A percentile compares a stretch with the other conserved stretches of the same genome.
phyloP scores from a whole-genome alignment of 2,888 invertebrate species.

The Drosophila birchii region DNA sequence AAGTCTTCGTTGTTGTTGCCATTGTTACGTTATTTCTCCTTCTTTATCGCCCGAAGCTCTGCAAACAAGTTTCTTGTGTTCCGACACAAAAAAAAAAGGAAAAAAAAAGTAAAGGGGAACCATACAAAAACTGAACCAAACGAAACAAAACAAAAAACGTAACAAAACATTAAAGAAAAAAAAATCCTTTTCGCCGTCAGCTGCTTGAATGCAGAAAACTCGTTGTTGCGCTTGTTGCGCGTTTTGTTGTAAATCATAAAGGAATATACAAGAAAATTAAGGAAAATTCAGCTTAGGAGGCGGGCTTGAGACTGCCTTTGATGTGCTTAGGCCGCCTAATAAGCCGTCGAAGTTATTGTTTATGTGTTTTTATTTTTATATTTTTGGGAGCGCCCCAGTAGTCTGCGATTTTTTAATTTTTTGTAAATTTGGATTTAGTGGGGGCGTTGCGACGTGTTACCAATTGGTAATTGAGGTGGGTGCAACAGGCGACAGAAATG shows the following conservation, averaged over 20 bases:
- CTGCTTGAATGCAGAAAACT: conserved; percentile 69
- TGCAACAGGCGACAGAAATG: conserved; percentile 36
- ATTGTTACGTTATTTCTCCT: conserved; percentile 52
- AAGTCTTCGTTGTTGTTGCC: conserved; percentile 41
- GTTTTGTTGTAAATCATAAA: conserved; percentile 52
- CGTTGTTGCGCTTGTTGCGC: conserved; percentile 69
- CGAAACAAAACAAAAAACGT: conserved; percentile 18
- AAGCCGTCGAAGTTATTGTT: conserved; percentile 42
- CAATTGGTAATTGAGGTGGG: conserved; percentile 34
- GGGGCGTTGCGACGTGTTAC: conserved; percentile 14
- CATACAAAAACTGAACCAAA: conserved; percentile 21
- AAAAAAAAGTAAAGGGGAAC: conserved; percentile 17
- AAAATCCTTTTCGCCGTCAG: conserved; percentile 58
- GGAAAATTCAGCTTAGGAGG: conserved; percentile 38
- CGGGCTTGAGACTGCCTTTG: conserved; percentile 39
- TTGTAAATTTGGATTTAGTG: conserved; percentile 20
- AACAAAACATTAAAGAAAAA: conserved; percentile 36
- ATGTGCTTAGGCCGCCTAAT: conserved; percentile 49
- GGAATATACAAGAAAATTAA: conserved; percentile 43
- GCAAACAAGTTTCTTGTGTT: conserved; percentile 77
- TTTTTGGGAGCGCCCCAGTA: conserved; percentile 12
- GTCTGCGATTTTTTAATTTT: conserved; percentile 20
- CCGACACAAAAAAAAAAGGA: conserved; percentile 34
- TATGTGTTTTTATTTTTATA: neutral
- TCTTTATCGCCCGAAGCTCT: conserved; percentile 60